Percentiles rank a stretch among this genome's conserved stretches.
Evolutionary conservation across 2,797 vertebrate species (phyloP).

Genomic region (Silurus lanzhouensis): DNA sequence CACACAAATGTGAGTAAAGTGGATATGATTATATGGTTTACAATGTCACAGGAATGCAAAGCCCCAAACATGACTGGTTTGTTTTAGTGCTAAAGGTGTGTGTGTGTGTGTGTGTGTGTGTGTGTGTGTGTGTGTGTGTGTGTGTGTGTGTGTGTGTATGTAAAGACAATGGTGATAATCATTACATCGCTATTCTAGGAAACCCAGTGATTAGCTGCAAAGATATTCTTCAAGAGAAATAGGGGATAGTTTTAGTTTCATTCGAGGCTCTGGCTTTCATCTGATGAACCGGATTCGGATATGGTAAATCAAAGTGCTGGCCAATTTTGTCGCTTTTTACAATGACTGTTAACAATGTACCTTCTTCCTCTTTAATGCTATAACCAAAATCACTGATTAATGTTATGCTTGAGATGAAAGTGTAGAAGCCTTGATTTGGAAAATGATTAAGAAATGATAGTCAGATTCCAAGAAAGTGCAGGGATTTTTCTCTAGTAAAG

Average conservation of each 20-base stretch:
- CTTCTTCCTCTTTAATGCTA: background rate
- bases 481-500: background rate
- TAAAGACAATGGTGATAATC: background rate
- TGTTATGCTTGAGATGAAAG: background rate
- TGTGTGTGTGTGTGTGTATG: too few relatives aligned
- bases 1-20: too few relatives aligned
- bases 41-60: background rate
- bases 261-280: background rate
- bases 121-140: too few relatives aligned
- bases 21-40: background rate
- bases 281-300: background rate
- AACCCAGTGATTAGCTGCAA: background rate
- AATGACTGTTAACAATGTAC: background rate
- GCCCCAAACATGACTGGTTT: accelerated
- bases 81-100: background rate
- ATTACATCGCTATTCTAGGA: background rate
- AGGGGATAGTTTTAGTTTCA: background rate
- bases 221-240: too few relatives aligned
- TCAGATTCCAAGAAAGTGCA: background rate
- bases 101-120: too few relatives aligned
- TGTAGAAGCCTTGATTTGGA: background rate
- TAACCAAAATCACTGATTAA: background rate
- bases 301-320: background rate
- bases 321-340: background rate
- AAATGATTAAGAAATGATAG: background rate